phyloP scores from a whole-genome alignment of 2,888 invertebrate species.

The Ligdia adustata region DNA sequence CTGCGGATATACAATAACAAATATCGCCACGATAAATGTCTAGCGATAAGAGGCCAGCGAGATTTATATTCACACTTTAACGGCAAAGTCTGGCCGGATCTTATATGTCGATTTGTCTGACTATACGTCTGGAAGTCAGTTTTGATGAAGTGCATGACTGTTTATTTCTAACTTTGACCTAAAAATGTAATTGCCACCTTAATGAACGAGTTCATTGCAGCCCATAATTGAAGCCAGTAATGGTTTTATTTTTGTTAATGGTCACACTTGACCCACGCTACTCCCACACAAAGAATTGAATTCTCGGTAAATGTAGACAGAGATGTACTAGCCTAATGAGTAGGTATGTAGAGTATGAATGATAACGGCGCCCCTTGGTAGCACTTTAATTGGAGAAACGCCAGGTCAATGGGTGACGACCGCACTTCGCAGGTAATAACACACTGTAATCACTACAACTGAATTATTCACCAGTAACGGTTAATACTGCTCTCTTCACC shows the following conservation, averaged over 20 bases:
- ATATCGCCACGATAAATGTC: constrained; percentile 18
- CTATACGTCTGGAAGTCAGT: constrained; percentile 1
- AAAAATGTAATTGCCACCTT: constrained; percentile 8
- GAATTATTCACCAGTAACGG: constrained; percentile 67
- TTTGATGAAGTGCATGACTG: constrained; percentile 7
- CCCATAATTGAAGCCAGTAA: too few relatives aligned
- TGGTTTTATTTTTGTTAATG: constrained; percentile 12
- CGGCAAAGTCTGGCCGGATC: constrained; percentile 7
- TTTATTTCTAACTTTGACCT: constrained; percentile 3
- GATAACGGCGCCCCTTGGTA: constrained; percentile 53
- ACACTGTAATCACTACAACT: constrained; percentile 61
- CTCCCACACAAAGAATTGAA: constrained; percentile 16
- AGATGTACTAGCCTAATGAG: constrained; percentile 3
- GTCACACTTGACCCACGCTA: constrained; percentile 15
- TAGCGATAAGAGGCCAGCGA: constrained; percentile 7
- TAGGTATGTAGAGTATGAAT: constrained; percentile 39
- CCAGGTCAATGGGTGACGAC: constrained; percentile 68
- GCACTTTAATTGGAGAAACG: constrained; percentile 62
- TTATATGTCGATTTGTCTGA: constrained; percentile 2
- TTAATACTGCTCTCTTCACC: constrained; percentile 46
- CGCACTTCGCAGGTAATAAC: constrained; percentile 51
- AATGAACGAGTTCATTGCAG: constrained; percentile 9
- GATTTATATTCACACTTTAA: constrained; percentile 13
- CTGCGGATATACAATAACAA: constrained; percentile 15
- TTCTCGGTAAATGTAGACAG: not conserved